A percentile compares a stretch with the other conserved stretches of the same genome.
phyloP scores from a whole-genome alignment of 1,140 invertebrate species.

The Drosophila equinoxialis region DNA sequence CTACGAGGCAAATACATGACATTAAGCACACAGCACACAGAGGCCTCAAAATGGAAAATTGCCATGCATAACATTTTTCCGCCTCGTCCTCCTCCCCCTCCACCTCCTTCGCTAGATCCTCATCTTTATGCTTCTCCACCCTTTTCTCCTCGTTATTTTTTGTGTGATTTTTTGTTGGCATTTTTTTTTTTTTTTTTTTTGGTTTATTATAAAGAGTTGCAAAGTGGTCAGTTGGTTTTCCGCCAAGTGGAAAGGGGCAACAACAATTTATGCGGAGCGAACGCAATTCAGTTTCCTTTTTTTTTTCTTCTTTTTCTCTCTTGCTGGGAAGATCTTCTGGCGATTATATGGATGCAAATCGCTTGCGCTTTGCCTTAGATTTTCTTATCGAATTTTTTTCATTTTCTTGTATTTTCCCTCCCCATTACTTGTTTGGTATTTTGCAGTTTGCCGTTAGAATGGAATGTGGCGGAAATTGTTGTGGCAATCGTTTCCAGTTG shows the following conservation, averaged over 20 bases:
- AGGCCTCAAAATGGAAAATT: conserved; percentile 79
- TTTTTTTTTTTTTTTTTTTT: conserved; percentile 27
- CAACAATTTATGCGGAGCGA: conserved; percentile 72
- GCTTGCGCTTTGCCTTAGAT: not conserved
- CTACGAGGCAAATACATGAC: conserved; percentile 60
- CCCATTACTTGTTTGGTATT: not conserved
- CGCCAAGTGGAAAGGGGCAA: conserved; percentile 18
- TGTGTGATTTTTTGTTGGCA: not conserved
- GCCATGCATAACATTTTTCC: conserved; percentile 74
- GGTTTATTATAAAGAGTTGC: conserved; percentile 69
- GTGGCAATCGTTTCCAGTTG: not conserved
- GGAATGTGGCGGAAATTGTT: conserved; percentile 10
- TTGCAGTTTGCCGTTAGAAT: not conserved
- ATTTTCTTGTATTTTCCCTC: not conserved
- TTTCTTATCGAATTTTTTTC: conserved; percentile 1
- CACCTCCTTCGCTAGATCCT: too few relatives aligned
- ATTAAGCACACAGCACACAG: conserved; percentile 65
- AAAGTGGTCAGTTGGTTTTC: conserved; percentile 45
- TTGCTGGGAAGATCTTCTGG: conserved; percentile 29
- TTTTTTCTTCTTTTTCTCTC: conserved; percentile 6
- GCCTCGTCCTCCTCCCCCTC: not conserved
- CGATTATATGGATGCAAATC: conserved; percentile 14
- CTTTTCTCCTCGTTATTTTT: conserved; percentile 29
- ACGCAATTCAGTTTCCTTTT: conserved; percentile 69
- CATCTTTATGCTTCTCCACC: not conserved